Percentiles rank a stretch among this genome's conserved stretches.
Evolutionary conservation across 2,888 invertebrate genomes (phyloP).

Genomic region (Campoletis raptor): DNA sequence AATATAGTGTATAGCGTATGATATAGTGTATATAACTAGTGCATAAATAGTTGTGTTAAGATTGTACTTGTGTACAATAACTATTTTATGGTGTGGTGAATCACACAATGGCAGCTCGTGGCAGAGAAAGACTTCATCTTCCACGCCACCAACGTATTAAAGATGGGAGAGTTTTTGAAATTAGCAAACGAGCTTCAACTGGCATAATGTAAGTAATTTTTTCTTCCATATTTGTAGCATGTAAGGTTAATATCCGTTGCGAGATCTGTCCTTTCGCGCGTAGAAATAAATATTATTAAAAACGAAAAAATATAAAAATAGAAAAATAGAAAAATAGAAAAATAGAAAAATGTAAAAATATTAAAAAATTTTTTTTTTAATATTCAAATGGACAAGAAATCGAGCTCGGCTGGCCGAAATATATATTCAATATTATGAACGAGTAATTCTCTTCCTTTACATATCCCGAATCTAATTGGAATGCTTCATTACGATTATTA

Average conservation of each 20-base stretch:
- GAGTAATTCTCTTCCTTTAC: neutral
- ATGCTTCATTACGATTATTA: neutral
- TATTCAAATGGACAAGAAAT: neutral
- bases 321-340: neutral
- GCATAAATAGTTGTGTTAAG: neutral
- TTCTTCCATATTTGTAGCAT: neutral
- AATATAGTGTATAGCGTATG: conserved; percentile 8
- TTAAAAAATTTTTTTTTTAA: neutral
- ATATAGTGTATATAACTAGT: conserved; percentile 1
- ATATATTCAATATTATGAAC: neutral
- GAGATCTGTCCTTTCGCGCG: too few species aligned
- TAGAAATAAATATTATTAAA: too few species aligned
- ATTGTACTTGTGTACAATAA: neutral
- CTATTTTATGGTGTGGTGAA: neutral
- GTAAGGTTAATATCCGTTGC: neutral
- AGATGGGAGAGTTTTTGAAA: conserved; percentile 8
- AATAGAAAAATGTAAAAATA: neutral
- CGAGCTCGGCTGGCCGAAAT: neutral
- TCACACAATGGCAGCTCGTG: neutral
- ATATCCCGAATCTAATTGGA: neutral
- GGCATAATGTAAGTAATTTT: conserved; percentile 20
- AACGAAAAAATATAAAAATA: too few species aligned
- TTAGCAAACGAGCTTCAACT: neutral
- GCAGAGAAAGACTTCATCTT: neutral
- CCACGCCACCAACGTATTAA: conserved; percentile 2